Conservation (phyloP, 1,140 invertebrate species). For the Yoshiicerus persimilis region DNA sequence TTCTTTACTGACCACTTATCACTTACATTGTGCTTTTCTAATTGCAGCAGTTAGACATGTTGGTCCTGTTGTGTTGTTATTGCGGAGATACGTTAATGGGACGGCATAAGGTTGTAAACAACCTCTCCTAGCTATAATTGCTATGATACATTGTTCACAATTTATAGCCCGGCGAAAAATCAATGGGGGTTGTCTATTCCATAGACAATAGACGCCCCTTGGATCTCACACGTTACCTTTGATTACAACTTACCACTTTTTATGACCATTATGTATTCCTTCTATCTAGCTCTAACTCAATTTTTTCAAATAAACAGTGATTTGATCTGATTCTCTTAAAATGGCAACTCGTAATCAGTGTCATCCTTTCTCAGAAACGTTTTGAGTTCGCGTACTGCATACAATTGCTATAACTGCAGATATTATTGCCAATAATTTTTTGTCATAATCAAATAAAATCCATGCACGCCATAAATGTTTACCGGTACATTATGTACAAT, state of each 20-base stretch:
- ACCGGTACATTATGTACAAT: too few relatives aligned
- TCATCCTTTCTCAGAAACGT: too few relatives aligned
- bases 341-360: neutral
- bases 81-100: neutral
- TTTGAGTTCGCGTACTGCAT: too few relatives aligned
- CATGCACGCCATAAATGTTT: too few relatives aligned
- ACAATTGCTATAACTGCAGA: too few relatives aligned
- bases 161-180: slow-evolving; percentile 1
- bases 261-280: neutral
- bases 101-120: neutral
- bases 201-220: neutral
- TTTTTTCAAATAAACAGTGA: neutral
- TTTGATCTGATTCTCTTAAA: neutral
- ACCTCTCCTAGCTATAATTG: slow-evolving; percentile 16
- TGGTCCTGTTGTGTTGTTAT: neutral
- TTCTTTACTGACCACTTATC: neutral
- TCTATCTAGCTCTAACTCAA: neutral
- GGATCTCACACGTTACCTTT: neutral
- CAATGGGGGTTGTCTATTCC: neutral
- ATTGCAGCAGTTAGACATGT: neutral
- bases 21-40: neutral
- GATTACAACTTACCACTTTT: neutral
- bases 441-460: too few relatives aligned
- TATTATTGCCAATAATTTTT: too few relatives aligned
- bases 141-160: slow-evolving; percentile 6